Percentiles rank a stretch among this genome's conserved stretches.
These are phyloP conservation scores for Smutsia gigantea DNA, from an alignment of 2,797 vertebrate genomes.

Conservation along the genomic window DNA sequence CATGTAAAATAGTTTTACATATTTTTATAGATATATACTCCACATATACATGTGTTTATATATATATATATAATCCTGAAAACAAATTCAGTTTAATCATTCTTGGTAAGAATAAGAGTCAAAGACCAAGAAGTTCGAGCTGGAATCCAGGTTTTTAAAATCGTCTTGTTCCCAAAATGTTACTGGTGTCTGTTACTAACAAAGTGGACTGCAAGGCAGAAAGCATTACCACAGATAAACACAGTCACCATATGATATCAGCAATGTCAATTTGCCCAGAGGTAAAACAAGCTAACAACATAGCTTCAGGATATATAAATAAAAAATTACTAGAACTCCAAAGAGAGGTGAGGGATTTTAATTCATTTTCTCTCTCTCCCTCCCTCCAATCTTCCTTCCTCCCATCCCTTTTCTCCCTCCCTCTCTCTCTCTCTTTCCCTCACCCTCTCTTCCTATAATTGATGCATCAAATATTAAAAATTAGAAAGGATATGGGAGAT, in stretches of 20 bases:
- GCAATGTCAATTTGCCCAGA: not conserved
- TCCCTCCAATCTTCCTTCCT: not conserved
- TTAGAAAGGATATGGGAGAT: not conserved
- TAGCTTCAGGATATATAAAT: not conserved
- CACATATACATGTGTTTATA: not conserved
- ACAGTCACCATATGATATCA: not conserved
- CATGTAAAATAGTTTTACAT: too few species aligned
- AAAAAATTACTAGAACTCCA: not conserved
- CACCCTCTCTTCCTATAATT: not conserved
- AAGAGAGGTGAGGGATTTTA: not conserved
- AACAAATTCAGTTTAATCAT: slow-evolving; percentile 2
- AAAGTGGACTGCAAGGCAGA: not conserved
- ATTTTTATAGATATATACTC: too few species aligned
- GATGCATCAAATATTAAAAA: not conserved
- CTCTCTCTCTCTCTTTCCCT: too few species aligned
- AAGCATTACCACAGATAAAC: not conserved
- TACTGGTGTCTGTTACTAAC: not conserved
- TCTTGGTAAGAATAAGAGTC: not conserved
- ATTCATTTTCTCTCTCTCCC: not conserved
- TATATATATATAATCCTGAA: not conserved
- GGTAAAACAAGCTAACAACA: not conserved
- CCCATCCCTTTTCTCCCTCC: too few species aligned
- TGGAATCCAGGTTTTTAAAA: not conserved
- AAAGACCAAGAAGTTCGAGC: not conserved
- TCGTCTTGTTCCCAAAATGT: not conserved